Evolutionary conservation across 1,140 invertebrate genomes (phyloP).

Genomic region (Ptiloglossa arizonensis): DNA sequence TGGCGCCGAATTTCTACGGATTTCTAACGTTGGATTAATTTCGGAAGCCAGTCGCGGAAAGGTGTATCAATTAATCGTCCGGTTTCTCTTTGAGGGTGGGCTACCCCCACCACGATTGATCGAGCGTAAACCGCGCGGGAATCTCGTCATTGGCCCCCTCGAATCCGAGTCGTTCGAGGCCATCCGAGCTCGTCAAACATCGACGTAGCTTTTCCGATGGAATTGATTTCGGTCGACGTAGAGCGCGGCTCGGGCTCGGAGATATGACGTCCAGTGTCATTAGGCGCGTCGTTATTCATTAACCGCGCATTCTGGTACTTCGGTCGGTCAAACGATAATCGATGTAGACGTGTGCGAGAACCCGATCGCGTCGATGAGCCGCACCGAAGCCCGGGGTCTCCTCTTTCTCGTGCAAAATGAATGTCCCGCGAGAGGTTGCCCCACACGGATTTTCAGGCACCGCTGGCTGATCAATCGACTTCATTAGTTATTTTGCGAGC

Average conservation of each 20-base stretch:
- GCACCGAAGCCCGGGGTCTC: not conserved
- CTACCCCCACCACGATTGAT: not conserved
- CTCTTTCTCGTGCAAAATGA: conserved; percentile 7
- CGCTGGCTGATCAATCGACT: conserved; percentile 3
- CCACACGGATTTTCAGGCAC: not conserved
- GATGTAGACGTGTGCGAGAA: conserved; percentile 43
- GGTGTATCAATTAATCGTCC: conserved; percentile 44
- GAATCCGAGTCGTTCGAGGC: conserved; percentile 47
- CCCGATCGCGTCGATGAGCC: not conserved
- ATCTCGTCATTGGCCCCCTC: conserved; percentile 9
- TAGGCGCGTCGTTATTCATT: conserved; percentile 73
- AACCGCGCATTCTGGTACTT: conserved; percentile 68
- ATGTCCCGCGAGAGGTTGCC: conserved; percentile 1
- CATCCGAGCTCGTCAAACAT: conserved; percentile 57
- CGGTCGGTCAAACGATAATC: conserved; percentile 69
- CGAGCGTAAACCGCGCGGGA: conserved; percentile 38
- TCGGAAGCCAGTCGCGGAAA: not conserved
- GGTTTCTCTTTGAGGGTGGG: conserved; percentile 49
- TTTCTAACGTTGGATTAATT: conserved; percentile 14
- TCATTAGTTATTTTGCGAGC: conserved; percentile 5
- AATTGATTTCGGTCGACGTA: conserved; percentile 55
- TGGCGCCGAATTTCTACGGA: not conserved
- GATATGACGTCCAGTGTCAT: conserved; percentile 70
- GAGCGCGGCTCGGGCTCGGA: conserved; percentile 27
- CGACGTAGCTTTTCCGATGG: conserved; percentile 53